Evolutionary conservation across 1,140 invertebrate species (phyloP).

Genomic region (Venustaconcha ellipsiformis): DNA sequence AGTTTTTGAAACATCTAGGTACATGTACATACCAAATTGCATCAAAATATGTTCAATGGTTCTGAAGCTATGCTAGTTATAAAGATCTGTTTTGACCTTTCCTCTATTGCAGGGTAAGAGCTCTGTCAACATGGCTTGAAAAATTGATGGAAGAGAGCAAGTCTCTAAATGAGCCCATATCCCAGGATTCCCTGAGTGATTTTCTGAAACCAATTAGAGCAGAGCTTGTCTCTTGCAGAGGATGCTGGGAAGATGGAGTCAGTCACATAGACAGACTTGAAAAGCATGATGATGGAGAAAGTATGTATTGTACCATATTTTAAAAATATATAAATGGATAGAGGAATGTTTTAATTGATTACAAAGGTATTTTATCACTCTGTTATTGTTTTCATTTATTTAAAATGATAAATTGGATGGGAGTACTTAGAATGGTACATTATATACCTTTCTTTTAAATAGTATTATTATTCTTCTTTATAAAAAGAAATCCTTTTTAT

Average conservation of each 20-base stretch:
- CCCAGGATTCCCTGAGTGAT: constrained; percentile 13
- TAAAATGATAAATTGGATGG: too few relatives aligned
- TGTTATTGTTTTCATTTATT: too few relatives aligned
- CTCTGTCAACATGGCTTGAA: constrained; percentile 29
- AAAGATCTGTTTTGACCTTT: not conserved
- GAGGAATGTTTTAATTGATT: too few relatives aligned
- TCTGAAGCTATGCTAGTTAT: too few relatives aligned
- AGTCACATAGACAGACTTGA: constrained; percentile 35
- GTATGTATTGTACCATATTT: not conserved
- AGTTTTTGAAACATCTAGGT: too few relatives aligned
- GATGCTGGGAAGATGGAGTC: constrained; percentile 51
- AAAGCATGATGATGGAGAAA: constrained; percentile 7
- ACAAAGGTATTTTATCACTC: too few relatives aligned
- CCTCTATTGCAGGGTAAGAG: constrained; percentile 28
- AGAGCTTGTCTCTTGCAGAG: constrained; percentile 50
- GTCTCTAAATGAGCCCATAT: not conserved
- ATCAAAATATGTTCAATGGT: too few relatives aligned
- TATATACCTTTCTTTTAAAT: too few relatives aligned
- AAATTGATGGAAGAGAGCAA: constrained; percentile 14
- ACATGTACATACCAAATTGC: too few relatives aligned
- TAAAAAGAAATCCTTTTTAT: too few relatives aligned
- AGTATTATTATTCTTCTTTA: too few relatives aligned
- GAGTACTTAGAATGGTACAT: too few relatives aligned
- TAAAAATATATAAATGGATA: not conserved
- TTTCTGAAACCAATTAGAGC: constrained; percentile 44